Percentiles rank a stretch among this genome's conserved stretches.
These are phyloP conservation scores for Zaprionus ghesquierei DNA, from an alignment of 1,140 invertebrate species.

Conservation along the genomic window DNA sequence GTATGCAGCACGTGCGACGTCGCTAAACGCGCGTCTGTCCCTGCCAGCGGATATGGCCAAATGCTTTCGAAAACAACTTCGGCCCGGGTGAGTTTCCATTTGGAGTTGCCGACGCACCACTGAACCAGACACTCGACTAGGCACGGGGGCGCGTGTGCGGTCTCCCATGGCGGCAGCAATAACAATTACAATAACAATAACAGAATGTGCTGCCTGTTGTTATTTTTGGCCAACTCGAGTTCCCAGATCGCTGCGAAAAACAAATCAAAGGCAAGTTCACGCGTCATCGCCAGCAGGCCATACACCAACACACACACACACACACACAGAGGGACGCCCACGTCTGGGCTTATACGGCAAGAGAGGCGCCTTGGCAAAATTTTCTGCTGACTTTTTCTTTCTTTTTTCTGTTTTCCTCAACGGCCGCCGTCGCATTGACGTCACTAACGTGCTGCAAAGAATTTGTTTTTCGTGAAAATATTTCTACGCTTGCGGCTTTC, in stretches of 20 bases:
- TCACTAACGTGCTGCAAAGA: constrained; percentile 74
- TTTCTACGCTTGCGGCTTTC: constrained; percentile 53
- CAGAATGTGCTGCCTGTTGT: constrained; percentile 40
- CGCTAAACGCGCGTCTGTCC: background rate
- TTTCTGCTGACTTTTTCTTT: constrained; percentile 1
- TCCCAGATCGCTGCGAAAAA: constrained; percentile 38
- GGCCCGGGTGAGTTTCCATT: background rate
- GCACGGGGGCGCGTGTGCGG: constrained; percentile 3
- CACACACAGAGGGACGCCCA: constrained; percentile 44
- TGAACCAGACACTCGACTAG: background rate
- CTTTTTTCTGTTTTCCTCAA: constrained; percentile 46
- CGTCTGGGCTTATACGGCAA: constrained; percentile 50
- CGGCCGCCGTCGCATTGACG: constrained; percentile 70
- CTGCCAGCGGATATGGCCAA: constrained; percentile 33
- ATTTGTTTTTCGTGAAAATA: constrained; percentile 80
- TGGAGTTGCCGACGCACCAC: background rate
- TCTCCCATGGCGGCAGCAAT: constrained; percentile 2
- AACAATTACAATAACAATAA: constrained; percentile 26
- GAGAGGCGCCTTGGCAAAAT: constrained; percentile 29
- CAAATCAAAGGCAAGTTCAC: constrained; percentile 79
- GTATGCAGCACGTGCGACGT: constrained; percentile 51
- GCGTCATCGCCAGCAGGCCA: constrained; percentile 59
- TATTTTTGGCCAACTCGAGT: constrained; percentile 61
- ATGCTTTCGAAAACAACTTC: background rate
- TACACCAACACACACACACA: constrained; percentile 18